Evolutionary conservation across 2,888 invertebrate species (phyloP).

Genomic region (Agonum fuliginosum): DNA sequence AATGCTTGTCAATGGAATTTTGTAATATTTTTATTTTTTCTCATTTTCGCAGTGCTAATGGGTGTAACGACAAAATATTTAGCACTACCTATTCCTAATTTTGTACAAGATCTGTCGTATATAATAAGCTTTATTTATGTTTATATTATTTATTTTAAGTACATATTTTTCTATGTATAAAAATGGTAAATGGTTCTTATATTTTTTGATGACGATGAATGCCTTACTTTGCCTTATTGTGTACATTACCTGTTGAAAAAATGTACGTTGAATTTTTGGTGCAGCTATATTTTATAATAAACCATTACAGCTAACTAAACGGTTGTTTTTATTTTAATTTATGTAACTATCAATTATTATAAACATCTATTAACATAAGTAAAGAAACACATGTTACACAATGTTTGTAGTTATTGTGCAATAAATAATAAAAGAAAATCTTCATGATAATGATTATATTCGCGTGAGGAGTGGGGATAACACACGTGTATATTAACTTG

Average conservation of each 20-base stretch:
- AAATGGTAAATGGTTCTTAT: not conserved
- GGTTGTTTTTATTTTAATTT: constrained; percentile 17
- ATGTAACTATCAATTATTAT: too few species aligned
- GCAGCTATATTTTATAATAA: constrained; percentile 46
- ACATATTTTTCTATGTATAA: constrained; percentile 20
- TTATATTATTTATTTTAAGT: constrained; percentile 20
- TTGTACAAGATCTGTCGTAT: constrained; percentile 30
- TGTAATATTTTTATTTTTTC: not conserved
- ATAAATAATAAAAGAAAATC: constrained; percentile 15
- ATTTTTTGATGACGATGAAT: not conserved
- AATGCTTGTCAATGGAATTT: constrained; percentile 66
- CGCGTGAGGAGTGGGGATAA: constrained; percentile 6
- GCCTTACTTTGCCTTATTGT: constrained; percentile 34
- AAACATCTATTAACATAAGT: not conserved
- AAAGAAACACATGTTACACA: not conserved
- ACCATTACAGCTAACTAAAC: constrained; percentile 33
- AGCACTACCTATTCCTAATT: constrained; percentile 24
- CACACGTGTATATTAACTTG: not conserved
- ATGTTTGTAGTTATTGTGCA: constrained; percentile 22
- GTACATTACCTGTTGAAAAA: not conserved
- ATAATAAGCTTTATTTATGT: constrained; percentile 26
- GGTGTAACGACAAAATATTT: not conserved
- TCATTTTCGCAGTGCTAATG: not conserved
- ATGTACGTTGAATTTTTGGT: constrained; percentile 20
- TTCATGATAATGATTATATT: not conserved